A percentile compares a stretch with the other conserved stretches of the same genome.
Conservation (phyloP, 1,140 invertebrate genomes). For the Coenobita brevimanus region DNA sequence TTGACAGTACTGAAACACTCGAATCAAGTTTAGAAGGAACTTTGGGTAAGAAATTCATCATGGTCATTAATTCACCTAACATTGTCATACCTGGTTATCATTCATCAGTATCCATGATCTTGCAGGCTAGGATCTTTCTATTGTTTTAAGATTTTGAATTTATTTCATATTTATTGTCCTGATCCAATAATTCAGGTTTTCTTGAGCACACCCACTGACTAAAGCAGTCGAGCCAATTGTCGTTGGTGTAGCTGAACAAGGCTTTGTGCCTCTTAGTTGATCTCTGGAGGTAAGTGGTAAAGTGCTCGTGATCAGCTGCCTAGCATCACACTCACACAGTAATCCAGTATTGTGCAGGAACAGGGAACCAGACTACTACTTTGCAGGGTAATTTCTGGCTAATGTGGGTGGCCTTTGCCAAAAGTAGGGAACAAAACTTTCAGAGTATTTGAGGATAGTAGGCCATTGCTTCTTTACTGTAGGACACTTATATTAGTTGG, state of each 20-base stretch:
- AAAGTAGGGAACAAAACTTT: too few relatives aligned
- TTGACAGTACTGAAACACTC: too few relatives aligned
- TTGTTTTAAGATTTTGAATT: constrained; percentile 65
- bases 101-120: too few relatives aligned
- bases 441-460: background rate
- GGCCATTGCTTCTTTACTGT: background rate
- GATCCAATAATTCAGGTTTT: constrained; percentile 66
- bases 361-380: too few relatives aligned
- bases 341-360: constrained; percentile 27
- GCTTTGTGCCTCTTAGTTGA: constrained; percentile 62
- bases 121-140: too few relatives aligned
- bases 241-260: constrained; percentile 62
- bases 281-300: constrained; percentile 62
- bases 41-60: too few relatives aligned
- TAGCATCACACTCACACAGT: constrained; percentile 18
- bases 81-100: too few relatives aligned
- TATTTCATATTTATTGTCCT: constrained; percentile 65
- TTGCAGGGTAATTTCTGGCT: too few relatives aligned
- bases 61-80: too few relatives aligned
- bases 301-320: constrained; percentile 51
- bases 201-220: constrained; percentile 62
- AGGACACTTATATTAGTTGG: too few relatives aligned
- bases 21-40: too few relatives aligned
- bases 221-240: constrained; percentile 63
- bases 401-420: too few relatives aligned